These are phyloP conservation scores for Eumaeus atala DNA, from an alignment of 1,140 invertebrate genomes.

Conservation along the genomic window DNA sequence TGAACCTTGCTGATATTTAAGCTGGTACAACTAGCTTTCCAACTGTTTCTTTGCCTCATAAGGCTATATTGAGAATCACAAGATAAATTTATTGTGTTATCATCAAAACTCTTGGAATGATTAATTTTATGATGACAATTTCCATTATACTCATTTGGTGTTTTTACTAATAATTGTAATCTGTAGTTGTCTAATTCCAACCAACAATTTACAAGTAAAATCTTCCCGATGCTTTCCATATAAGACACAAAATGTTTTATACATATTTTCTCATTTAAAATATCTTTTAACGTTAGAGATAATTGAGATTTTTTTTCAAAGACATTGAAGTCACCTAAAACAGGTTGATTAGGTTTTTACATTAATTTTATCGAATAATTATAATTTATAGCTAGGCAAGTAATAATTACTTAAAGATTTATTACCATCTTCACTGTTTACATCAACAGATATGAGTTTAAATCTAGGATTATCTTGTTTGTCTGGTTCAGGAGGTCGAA, in stretches of 20 bases:
- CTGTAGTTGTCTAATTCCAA: slow-evolving; percentile 64
- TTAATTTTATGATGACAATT: slow-evolving; percentile 39
- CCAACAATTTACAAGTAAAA: slow-evolving; percentile 62
- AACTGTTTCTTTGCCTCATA: slow-evolving; percentile 26
- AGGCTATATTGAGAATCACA: slow-evolving; percentile 25
- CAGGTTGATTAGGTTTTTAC: slow-evolving; percentile 17
- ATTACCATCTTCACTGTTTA: slow-evolving; percentile 43
- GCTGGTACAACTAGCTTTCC: neutral
- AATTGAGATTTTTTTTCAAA: slow-evolving; percentile 64
- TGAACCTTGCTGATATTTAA: slow-evolving; percentile 25
- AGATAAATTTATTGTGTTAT: slow-evolving; percentile 31
- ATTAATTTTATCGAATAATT: slow-evolving; percentile 18
- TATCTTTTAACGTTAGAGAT: slow-evolving; percentile 57
- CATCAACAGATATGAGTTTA: slow-evolving; percentile 36
- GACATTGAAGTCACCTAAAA: slow-evolving; percentile 34
- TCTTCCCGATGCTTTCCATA: slow-evolving; percentile 61
- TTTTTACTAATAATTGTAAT: slow-evolving; percentile 31
- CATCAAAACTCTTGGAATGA: slow-evolving; percentile 54
- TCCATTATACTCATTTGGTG: slow-evolving; percentile 27
- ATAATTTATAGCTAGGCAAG: neutral
- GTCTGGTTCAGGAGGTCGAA: slow-evolving; percentile 52
- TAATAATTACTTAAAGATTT: slow-evolving; percentile 21
- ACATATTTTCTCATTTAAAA: slow-evolving; percentile 53
- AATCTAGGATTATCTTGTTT: slow-evolving; percentile 22
- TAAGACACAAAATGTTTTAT: slow-evolving; percentile 64